Evolutionary conservation across 2,797 vertebrate genomes (phyloP).

Genomic region (Vultur gryphus): DNA sequence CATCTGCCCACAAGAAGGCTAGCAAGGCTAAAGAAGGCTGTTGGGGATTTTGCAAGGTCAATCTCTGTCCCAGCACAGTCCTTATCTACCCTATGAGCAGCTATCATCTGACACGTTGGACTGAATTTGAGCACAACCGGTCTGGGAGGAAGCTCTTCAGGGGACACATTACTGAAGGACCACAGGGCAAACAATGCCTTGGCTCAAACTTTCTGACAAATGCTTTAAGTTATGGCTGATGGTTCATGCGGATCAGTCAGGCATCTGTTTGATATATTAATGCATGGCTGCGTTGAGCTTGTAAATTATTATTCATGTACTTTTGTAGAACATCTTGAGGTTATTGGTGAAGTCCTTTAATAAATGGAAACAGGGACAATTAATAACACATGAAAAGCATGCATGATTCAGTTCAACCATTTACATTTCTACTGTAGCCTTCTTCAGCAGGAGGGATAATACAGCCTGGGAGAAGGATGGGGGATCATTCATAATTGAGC

Average conservation of each 20-base stretch:
- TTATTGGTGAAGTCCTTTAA: slow-evolving; percentile 7
- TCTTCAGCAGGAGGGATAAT: neutral
- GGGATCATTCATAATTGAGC: neutral
- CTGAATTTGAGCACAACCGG: neutral
- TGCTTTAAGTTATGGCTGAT: neutral
- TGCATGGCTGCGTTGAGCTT: neutral
- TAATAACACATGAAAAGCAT: slow-evolving; percentile 30
- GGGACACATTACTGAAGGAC: neutral
- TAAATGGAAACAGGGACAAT: neutral
- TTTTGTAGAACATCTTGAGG: neutral
- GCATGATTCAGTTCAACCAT: neutral
- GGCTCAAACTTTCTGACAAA: neutral
- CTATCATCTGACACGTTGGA: neutral
- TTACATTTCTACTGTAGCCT: neutral
- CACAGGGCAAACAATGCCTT: neutral
- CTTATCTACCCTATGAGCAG: neutral
- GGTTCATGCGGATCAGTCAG: neutral
- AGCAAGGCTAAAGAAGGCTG: neutral
- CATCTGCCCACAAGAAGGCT: neutral
- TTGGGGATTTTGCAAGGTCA: neutral
- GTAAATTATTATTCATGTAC: neutral
- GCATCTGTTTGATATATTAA: neutral
- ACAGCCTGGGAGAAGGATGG: neutral
- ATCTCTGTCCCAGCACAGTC: neutral
- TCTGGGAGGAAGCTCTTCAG: neutral